Conservation (phyloP, 1,140 invertebrate genomes). For the Micrasema longulum region DNA sequence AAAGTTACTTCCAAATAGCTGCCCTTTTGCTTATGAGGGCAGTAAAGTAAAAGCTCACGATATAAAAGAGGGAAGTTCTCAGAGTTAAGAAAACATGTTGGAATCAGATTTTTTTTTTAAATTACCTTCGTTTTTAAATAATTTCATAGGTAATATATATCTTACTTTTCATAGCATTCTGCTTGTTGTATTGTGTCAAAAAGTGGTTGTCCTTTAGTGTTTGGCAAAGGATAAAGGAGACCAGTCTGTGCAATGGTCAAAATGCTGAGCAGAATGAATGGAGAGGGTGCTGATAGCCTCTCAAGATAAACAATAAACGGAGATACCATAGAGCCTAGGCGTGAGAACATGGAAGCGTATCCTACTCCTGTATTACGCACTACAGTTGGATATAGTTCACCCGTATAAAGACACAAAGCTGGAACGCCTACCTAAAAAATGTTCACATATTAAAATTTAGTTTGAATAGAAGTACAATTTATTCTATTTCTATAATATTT, state of each 20-base stretch:
- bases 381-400: constrained; percentile 77
- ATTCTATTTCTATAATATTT: too few relatives aligned
- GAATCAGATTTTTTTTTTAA: too few relatives aligned
- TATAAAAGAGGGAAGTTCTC: too few relatives aligned
- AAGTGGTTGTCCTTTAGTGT: constrained; percentile 61
- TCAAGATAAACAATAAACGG: constrained; percentile 73
- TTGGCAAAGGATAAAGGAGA: constrained; percentile 60
- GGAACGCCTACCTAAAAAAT: constrained; percentile 68
- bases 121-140: too few relatives aligned
- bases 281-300: constrained; percentile 60
- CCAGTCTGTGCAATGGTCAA: constrained; percentile 58
- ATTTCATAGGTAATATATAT: background rate
- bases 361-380: constrained; percentile 76
- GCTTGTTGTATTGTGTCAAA: constrained; percentile 62
- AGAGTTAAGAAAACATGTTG: too few relatives aligned
- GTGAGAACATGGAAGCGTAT: constrained; percentile 71
- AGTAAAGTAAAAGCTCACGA: too few relatives aligned
- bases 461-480: too few relatives aligned
- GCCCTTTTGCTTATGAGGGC: too few relatives aligned
- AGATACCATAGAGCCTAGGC: constrained; percentile 76
- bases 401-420: constrained; percentile 74
- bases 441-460: too few relatives aligned
- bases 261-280: constrained; percentile 58
- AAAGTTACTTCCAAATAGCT: too few relatives aligned
- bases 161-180: constrained; percentile 50